Percentiles rank a stretch among this genome's conserved stretches.
phyloP scores from a whole-genome alignment of 2,113 vertebrate species.

The Cyphomyrus plagiostoma region DNA sequence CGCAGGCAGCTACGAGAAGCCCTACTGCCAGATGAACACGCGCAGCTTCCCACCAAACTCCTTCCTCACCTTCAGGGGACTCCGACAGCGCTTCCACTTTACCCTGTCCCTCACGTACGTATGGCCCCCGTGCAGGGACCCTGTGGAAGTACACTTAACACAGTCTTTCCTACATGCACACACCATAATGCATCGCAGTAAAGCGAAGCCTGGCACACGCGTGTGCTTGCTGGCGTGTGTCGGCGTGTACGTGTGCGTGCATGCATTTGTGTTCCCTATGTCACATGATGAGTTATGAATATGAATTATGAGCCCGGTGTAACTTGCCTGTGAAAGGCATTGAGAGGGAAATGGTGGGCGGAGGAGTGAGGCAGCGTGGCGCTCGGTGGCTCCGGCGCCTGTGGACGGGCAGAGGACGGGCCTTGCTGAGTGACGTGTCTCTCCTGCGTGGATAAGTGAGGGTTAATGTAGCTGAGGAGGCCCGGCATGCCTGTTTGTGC shows the following conservation, averaged over 20 bases:
- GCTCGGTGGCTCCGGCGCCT: neutral
- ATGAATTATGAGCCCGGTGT: neutral
- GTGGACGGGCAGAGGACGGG: neutral
- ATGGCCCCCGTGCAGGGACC: neutral
- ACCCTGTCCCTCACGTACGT: slow-evolving; percentile 86
- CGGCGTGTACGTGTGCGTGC: neutral
- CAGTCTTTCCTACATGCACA: neutral
- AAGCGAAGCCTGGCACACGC: neutral
- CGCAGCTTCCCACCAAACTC: slow-evolving; percentile 80
- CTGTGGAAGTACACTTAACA: neutral
- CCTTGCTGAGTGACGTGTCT: neutral
- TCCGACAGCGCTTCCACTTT: slow-evolving; percentile 93
- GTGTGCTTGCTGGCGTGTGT: neutral
- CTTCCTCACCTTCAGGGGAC: slow-evolving; percentile 88
- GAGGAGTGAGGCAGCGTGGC: neutral
- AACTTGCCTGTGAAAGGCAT: neutral
- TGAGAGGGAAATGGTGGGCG: neutral
- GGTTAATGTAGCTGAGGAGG: neutral
- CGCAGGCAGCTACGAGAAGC: slow-evolving; percentile 77
- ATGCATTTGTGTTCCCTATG: neutral
- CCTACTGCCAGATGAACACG: slow-evolving; percentile 84
- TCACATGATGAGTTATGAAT: neutral
- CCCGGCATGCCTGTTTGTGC: neutral
- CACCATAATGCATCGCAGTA: neutral
- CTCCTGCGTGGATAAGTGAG: neutral